A percentile compares a stretch with the other conserved stretches of the same genome.
Evolutionary conservation across 2,113 vertebrate genomes (phyloP).

Genomic region (Malurus elegans): DNA sequence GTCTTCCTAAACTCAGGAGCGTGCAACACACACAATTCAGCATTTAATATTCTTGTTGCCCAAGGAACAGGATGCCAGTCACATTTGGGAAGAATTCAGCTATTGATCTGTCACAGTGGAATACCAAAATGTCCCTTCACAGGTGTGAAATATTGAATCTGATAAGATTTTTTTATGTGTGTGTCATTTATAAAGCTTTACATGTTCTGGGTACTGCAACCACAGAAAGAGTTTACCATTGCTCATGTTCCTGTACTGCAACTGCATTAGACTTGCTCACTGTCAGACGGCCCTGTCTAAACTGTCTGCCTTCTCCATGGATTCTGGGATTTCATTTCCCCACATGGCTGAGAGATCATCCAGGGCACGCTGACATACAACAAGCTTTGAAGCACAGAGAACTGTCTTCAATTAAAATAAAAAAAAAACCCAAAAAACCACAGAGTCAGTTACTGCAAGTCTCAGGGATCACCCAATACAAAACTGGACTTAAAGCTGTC

Average conservation of each 20-base stretch:
- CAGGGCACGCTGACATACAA: rapidly evolving
- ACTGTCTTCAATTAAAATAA: neutral
- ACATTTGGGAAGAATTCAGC: neutral
- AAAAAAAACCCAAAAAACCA: neutral
- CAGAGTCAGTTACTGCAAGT: neutral
- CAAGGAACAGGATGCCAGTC: neutral
- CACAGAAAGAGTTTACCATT: neutral
- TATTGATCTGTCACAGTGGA: neutral
- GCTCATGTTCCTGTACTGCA: neutral
- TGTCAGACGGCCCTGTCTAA: neutral
- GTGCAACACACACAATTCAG: neutral
- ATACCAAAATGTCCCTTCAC: neutral
- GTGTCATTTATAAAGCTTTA: neutral
- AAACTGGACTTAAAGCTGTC: neutral
- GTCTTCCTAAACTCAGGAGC: neutral
- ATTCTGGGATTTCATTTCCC: neutral
- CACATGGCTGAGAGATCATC: neutral
- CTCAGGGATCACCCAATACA: neutral
- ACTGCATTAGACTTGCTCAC: neutral
- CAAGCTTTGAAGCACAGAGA: rapidly evolving
- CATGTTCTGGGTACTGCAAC: neutral
- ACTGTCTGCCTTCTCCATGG: neutral
- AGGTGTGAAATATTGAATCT: neutral
- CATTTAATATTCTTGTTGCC: neutral
- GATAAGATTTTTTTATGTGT: neutral